A percentile compares a stretch with the other conserved stretches of the same genome.
phyloP scores from a whole-genome alignment of 2,888 invertebrate species.

The Fragum whitleyi region DNA sequence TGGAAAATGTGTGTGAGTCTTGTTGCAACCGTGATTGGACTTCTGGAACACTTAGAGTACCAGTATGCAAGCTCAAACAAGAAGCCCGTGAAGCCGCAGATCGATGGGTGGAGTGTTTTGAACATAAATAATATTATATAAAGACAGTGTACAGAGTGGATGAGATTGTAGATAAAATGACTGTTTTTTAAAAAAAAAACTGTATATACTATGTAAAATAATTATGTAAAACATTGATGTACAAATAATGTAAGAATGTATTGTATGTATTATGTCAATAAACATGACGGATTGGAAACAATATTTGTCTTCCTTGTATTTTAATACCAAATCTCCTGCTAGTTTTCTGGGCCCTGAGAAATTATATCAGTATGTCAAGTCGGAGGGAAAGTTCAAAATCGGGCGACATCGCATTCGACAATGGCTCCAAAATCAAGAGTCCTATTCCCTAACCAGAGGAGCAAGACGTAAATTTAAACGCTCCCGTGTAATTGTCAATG shows the following conservation, averaged over 20 bases:
- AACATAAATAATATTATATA: no score
- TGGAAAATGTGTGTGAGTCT: no score
- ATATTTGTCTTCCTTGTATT: slow-evolving; percentile 45
- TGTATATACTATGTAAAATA: not conserved
- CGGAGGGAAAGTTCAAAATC: slow-evolving; percentile 31
- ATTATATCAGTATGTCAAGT: slow-evolving; percentile 41
- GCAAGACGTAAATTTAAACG: slow-evolving; percentile 31
- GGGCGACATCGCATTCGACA: slow-evolving; percentile 35
- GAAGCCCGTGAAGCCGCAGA: no score
- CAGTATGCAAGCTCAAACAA: no score
- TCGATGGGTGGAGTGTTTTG: no score
- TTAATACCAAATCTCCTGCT: slow-evolving; percentile 38
- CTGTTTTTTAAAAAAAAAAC: not conserved
- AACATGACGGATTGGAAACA: slow-evolving; percentile 41
- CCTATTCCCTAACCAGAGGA: slow-evolving; percentile 45
- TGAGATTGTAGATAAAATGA: not conserved
- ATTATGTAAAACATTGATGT: not conserved
- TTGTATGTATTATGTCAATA: not conserved
- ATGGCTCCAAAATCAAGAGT: slow-evolving; percentile 54
- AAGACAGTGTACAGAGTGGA: not conserved
- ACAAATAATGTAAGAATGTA: not conserved
- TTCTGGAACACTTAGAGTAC: no score
- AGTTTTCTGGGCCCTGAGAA: slow-evolving; percentile 45
- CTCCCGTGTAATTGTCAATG: slow-evolving; percentile 37
- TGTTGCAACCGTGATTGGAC: no score